Conservation (phyloP, 2,888 invertebrate genomes). For the Trissoscelio sp. region DNA sequence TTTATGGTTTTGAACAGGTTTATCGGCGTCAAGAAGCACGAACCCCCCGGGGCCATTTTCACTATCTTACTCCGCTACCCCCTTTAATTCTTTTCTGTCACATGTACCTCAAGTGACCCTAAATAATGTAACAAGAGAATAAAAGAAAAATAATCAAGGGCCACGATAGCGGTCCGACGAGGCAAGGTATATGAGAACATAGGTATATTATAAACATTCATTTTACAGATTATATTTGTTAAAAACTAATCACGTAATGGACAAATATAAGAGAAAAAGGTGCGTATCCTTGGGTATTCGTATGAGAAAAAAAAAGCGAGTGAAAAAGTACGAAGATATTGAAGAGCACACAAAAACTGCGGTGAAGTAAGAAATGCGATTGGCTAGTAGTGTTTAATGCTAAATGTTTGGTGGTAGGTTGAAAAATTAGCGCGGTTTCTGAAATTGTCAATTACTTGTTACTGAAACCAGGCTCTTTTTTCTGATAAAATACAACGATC, state of each 20-base stretch:
- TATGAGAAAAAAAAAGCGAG: constrained; percentile 27
- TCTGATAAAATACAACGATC: constrained; percentile 11
- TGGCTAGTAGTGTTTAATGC: constrained; percentile 20
- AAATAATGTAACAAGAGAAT: too few relatives aligned
- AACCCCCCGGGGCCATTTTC: too few relatives aligned
- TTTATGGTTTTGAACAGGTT: too few relatives aligned
- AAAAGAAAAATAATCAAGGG: too few relatives aligned
- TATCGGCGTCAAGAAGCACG: too few relatives aligned
- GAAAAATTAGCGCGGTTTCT: constrained; percentile 52
- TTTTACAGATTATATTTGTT: neutral
- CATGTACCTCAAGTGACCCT: too few relatives aligned
- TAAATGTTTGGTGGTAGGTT: constrained; percentile 7
- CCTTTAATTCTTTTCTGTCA: too few relatives aligned
- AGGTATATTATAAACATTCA: too few relatives aligned
- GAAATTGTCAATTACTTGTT: neutral
- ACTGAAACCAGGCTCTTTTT: constrained; percentile 46
- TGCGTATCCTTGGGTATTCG: constrained; percentile 53
- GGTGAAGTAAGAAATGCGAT: constrained; percentile 47
- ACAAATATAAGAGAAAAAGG: constrained; percentile 59
- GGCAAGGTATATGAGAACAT: too few relatives aligned
- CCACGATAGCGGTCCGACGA: too few relatives aligned
- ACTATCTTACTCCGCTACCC: too few relatives aligned
- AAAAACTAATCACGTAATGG: constrained; percentile 43
- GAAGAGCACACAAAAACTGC: constrained; percentile 59
- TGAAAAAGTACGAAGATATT: constrained; percentile 48